A percentile compares a stretch with the other conserved stretches of the same genome.
These are phyloP conservation scores for Stercorarius parasiticus DNA, from an alignment of 2,113 vertebrate genomes.

Conservation along the genomic window DNA sequence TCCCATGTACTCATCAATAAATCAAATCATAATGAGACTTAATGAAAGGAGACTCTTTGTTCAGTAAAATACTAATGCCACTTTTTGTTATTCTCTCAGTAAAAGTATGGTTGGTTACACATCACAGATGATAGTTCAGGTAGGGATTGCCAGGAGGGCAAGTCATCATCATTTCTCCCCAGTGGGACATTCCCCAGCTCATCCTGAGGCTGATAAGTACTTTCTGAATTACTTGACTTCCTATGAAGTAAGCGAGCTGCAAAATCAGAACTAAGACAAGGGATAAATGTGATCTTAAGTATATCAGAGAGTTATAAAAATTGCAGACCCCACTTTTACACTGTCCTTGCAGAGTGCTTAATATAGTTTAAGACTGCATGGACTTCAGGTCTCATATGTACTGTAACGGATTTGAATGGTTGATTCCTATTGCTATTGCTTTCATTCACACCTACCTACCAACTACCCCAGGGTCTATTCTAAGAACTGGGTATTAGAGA, in stretches of 20 bases:
- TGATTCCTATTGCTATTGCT: not conserved
- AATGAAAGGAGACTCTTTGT: not conserved
- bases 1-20: not conserved
- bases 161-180: not conserved
- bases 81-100: not conserved
- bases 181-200: not conserved
- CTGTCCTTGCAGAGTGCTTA: not conserved
- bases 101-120: not conserved
- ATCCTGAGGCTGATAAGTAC: not conserved
- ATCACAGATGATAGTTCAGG: not conserved
- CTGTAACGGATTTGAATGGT: not conserved
- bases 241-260: not conserved
- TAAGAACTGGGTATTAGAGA: not conserved
- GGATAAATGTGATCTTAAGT: not conserved
- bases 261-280: not conserved
- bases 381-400: not conserved
- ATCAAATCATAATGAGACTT: not conserved
- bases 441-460: not conserved
- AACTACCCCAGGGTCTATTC: not conserved
- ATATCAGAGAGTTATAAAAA: not conserved
- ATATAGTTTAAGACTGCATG: not conserved
- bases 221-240: not conserved
- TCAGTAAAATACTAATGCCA: not conserved
- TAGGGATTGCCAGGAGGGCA: not conserved
- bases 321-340: not conserved